phyloP scores from a whole-genome alignment of 2,113 vertebrate genomes.

The Cichladusa arquata region DNA sequence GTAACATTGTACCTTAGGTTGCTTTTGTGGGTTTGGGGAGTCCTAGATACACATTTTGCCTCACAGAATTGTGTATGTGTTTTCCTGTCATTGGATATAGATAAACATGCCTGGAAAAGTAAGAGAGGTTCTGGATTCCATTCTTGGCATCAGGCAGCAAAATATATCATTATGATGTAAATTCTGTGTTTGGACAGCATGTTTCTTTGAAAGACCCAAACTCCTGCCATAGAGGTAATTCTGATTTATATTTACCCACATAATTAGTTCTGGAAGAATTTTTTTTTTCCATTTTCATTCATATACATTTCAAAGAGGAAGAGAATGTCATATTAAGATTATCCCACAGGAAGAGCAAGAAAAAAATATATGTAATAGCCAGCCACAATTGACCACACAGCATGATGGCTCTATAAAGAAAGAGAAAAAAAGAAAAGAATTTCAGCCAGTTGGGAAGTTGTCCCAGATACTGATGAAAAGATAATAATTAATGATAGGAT shows the following conservation, averaged over 20 bases:
- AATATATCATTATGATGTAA: slow-evolving; percentile 44
- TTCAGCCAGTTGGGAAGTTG: slow-evolving; percentile 56
- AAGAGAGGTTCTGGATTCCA: slow-evolving; percentile 6
- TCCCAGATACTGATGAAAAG: slow-evolving; percentile 60
- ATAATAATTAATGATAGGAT: slow-evolving; percentile 67
- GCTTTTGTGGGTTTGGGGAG: background rate
- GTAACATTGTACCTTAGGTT: background rate
- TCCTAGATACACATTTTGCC: background rate
- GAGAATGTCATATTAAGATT: slow-evolving; percentile 20
- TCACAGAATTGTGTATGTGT: background rate
- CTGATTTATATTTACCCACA: background rate
- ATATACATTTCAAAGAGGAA: background rate
- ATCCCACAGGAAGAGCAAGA: background rate
- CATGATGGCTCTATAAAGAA: background rate
- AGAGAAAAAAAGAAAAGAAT: slow-evolving; percentile 8
- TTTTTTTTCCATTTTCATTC: background rate
- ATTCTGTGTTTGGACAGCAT: slow-evolving; percentile 20
- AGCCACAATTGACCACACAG: slow-evolving; percentile 24
- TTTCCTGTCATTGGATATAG: background rate
- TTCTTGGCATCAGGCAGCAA: slow-evolving; percentile 1
- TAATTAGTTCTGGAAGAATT: background rate
- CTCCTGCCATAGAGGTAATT: slow-evolving; percentile 32
- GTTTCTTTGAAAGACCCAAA: slow-evolving; percentile 26
- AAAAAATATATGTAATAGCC: background rate
- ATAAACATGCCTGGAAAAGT: slow-evolving; percentile 19